A percentile compares a stretch with the other conserved stretches of the same genome.
Conservation (phyloP, 2,888 invertebrate genomes). For the Nephrotoma guestfalica region DNA sequence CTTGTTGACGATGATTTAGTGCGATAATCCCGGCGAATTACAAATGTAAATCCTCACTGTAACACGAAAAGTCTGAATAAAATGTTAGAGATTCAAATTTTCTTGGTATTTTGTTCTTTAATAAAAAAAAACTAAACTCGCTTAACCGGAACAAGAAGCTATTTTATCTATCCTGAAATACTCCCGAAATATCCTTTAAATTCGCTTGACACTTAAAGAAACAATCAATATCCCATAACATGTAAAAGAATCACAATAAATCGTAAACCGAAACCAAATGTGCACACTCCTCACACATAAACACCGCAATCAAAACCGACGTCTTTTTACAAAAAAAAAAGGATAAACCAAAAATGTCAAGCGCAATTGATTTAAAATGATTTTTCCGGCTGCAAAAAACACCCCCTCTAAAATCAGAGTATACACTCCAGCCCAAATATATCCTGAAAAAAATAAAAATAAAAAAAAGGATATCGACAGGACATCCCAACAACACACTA, state of each 20-base stretch:
- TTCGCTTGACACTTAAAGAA: background rate
- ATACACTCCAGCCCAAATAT: background rate
- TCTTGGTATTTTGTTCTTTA: too few relatives aligned
- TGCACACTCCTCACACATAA: background rate
- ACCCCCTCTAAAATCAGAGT: background rate
- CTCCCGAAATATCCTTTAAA: too few relatives aligned
- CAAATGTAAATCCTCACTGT: too few relatives aligned
- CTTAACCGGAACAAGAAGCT: too few relatives aligned
- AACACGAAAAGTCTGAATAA: too few relatives aligned
- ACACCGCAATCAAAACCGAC: background rate
- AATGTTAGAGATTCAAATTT: too few relatives aligned
- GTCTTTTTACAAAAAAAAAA: background rate
- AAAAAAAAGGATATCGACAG: background rate
- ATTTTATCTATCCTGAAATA: too few relatives aligned
- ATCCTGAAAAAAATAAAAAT: background rate
- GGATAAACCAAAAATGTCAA: background rate
- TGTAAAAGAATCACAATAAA: background rate
- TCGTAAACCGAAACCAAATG: background rate
- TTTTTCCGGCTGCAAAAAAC: background rate
- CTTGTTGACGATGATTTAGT: too few relatives aligned
- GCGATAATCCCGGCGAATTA: too few relatives aligned
- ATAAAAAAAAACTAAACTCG: too few relatives aligned
- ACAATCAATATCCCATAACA: background rate
- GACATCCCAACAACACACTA: background rate
- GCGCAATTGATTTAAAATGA: background rate